Conservation (phyloP, 2,113 vertebrate species). For the Astur gentilis region DNA sequence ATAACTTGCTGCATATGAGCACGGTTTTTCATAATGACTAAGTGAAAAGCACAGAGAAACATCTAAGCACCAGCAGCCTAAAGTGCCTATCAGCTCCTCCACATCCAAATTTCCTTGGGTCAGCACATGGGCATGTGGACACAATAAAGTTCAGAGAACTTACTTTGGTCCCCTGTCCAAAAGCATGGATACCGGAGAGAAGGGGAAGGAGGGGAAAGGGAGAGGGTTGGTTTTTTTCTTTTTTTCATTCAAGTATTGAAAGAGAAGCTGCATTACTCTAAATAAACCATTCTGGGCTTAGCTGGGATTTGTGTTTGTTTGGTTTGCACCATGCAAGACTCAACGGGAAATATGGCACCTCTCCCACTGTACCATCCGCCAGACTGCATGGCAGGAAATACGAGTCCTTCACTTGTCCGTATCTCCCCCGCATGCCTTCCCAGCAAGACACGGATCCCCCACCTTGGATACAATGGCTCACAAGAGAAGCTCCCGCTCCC, state of each 20-base stretch:
- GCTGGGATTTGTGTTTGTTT: constrained; percentile 1
- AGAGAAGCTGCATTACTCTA: neutral
- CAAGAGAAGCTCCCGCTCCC: neutral
- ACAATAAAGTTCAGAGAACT: neutral
- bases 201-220: neutral
- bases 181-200: neutral
- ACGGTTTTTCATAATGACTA: neutral
- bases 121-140: neutral
- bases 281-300: neutral
- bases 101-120: neutral
- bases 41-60: constrained; percentile 6
- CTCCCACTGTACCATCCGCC: neutral
- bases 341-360: neutral
- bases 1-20: neutral
- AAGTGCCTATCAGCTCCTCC: constrained; percentile 2
- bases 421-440: neutral
- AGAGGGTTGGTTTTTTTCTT: neutral
- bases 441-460: neutral
- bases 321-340: neutral
- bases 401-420: neutral
- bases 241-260: constrained; percentile 17
- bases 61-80: neutral
- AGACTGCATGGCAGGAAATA: neutral
- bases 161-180: constrained; percentile 16
- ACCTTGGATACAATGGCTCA: rapidly evolving